Evolutionary conservation across 2,888 invertebrate species (phyloP), one percentile per base, ranked within the genome.

Genomic region (Cacoxenus indagator): DNA sequence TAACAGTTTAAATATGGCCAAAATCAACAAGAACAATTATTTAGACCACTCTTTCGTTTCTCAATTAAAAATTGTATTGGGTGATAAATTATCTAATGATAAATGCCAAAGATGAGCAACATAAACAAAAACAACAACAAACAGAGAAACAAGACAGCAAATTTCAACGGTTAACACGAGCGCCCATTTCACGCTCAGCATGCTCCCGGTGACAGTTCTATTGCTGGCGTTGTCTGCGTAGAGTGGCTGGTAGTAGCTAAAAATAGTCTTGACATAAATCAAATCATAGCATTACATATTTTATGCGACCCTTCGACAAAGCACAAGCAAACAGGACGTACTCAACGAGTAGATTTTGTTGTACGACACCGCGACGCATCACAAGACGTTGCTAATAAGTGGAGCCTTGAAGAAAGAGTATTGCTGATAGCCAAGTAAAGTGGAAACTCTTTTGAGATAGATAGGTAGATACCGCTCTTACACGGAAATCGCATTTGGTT

Each of bases 111-210:
- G 14, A 22, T 14, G n/a, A 43, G n/a, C 46, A 68, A 45, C 14
- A 46, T 45, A 14, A 43, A 26, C 24, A 68, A 73, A 75, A 46
- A 65, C 9, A 55, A 55, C 9, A 48, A 48, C 1, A 46, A 46
- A 46, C n/a, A 46, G 17, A 48, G 17, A 2, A 48, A 48, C 11
- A 48, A 37, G 37, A 5, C 8, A 37, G 31, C 6, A 37, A 37
- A 37, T 37, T 8, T 37, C 37, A 37, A 37, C 37, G 14, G 37
- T 11, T 37, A 37, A 37, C 37, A 37, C n/a, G n/a, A n/a, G n/a
- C n/a, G n/a, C n/a, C n/a, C n/a, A n/a, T n/a, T n/a, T n/a, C n/a
- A n/a, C 37, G 37, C 37, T 37, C 1, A 37, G 37, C 37, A 37
- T 37, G 37, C 37, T 37, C 37, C 14, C 37, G 14, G 14, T 37